These are phyloP conservation scores for Sander lucioperca DNA, from an alignment of 2,113 vertebrate species.

Conservation along the genomic window DNA sequence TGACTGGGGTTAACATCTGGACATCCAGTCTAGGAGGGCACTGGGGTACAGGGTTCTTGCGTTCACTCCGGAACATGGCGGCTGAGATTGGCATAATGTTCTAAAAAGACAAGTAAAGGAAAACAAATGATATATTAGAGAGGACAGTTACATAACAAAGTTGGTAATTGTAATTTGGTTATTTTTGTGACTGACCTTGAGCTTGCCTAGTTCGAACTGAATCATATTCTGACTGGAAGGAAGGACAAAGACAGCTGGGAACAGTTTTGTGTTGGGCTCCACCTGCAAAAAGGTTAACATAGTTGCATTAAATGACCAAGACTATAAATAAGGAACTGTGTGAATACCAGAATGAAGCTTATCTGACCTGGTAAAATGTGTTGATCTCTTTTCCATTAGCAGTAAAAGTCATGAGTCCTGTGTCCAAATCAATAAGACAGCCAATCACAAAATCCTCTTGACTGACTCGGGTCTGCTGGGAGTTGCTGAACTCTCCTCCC, in stretches of 20 bases:
- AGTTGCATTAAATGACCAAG: not conserved
- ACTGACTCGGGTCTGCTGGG: constrained; percentile 92
- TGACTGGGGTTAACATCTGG: constrained; percentile 91
- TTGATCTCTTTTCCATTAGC: constrained; percentile 96
- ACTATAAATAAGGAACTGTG: not conserved
- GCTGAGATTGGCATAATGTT: constrained; percentile 97
- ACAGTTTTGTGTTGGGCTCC: constrained; percentile 95
- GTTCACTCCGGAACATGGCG: constrained; percentile 95
- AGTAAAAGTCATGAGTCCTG: constrained; percentile 95
- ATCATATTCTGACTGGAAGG: constrained; percentile 92
- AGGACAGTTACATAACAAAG: not conserved
- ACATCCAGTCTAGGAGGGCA: constrained; percentile 90
- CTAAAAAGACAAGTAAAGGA: constrained; percentile 69
- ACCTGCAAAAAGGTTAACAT: constrained; percentile 82
- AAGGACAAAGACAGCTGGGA: constrained; percentile 91
- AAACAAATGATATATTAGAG: not conserved
- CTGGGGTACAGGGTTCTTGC: constrained; percentile 92
- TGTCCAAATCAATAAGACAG: constrained; percentile 93
- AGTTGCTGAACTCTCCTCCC: constrained; percentile 91
- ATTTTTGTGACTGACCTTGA: constrained; percentile 85
- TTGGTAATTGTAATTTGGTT: not conserved
- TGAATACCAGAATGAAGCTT: not conserved
- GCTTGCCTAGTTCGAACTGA: constrained; percentile 94
- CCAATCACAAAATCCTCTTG: constrained; percentile 93
- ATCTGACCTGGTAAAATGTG: constrained; percentile 93